Conservation (phyloP, 2,888 invertebrate genomes). For the Drosophila testacea region DNA sequence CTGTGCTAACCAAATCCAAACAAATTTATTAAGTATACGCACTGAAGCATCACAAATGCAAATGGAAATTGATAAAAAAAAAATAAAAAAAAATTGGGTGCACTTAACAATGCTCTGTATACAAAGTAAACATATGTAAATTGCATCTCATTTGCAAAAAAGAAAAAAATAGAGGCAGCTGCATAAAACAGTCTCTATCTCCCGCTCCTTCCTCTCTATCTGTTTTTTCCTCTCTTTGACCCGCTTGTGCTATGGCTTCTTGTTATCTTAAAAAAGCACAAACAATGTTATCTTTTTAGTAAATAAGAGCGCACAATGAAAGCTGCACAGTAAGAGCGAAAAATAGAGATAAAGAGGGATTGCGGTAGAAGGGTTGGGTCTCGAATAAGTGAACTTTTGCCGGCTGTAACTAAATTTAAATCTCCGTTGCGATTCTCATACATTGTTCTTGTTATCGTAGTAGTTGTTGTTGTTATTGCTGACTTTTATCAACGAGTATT, state of each 20-base stretch:
- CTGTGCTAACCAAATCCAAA: not conserved
- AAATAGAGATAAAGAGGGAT: not conserved
- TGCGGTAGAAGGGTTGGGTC: not conserved
- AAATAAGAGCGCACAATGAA: conserved; percentile 24
- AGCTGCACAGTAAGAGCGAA: conserved; percentile 4
- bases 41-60: not conserved
- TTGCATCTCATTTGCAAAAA: conserved; percentile 14
- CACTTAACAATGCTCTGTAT: not conserved
- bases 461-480: conserved; percentile 11
- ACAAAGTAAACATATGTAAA: conserved; percentile 16
- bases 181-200: conserved; percentile 1
- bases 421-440: conserved; percentile 10
- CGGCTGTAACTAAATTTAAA: conserved; percentile 60
- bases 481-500: conserved; percentile 30
- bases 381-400: conserved; percentile 30
- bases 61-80: not conserved
- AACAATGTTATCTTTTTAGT: conserved; percentile 64
- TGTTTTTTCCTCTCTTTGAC: conserved; percentile 6
- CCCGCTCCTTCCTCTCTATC: not conserved
- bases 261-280: conserved; percentile 56
- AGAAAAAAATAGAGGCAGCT: conserved; percentile 4
- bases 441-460: not conserved
- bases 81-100: not conserved
- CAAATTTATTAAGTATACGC: conserved; percentile 6
- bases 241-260: conserved; percentile 9